These are phyloP conservation scores for Pogonophryne albipinna DNA, from an alignment of 2,797 vertebrate species.

Conservation along the genomic window DNA sequence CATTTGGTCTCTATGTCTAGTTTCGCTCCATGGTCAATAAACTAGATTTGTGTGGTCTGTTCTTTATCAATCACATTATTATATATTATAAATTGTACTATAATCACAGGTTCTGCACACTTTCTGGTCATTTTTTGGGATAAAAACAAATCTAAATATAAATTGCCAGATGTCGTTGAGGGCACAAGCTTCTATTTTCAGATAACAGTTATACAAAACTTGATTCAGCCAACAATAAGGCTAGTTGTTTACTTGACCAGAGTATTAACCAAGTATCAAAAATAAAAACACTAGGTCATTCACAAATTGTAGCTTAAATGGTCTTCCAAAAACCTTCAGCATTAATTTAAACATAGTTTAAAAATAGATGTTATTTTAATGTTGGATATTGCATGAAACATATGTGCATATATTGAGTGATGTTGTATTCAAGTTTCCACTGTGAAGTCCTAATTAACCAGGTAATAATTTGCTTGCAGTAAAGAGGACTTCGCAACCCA, in stretches of 20 bases:
- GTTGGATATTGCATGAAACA: neutral
- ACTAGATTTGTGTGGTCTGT: neutral
- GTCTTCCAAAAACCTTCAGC: neutral
- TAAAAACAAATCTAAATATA: neutral
- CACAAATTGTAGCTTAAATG: neutral
- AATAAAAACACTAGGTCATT: neutral
- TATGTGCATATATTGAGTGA: neutral
- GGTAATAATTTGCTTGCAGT: neutral
- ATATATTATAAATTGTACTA: neutral
- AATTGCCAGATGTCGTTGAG: neutral
- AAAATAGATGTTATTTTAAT: neutral
- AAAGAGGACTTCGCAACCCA: neutral
- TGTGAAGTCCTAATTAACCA: neutral
- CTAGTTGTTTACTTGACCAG: too few relatives aligned
- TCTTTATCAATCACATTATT: neutral
- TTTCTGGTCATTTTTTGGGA: neutral
- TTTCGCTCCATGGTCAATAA: neutral
- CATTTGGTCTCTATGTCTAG: neutral
- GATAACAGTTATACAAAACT: neutral
- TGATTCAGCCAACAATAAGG: neutral
- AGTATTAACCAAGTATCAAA: too few relatives aligned
- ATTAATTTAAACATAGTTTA: too few relatives aligned
- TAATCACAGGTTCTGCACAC: too few relatives aligned
- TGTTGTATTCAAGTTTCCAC: neutral
- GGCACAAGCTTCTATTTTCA: neutral